Conservation (phyloP, 1,140 invertebrate species). For the Bathynomus jamesi region DNA sequence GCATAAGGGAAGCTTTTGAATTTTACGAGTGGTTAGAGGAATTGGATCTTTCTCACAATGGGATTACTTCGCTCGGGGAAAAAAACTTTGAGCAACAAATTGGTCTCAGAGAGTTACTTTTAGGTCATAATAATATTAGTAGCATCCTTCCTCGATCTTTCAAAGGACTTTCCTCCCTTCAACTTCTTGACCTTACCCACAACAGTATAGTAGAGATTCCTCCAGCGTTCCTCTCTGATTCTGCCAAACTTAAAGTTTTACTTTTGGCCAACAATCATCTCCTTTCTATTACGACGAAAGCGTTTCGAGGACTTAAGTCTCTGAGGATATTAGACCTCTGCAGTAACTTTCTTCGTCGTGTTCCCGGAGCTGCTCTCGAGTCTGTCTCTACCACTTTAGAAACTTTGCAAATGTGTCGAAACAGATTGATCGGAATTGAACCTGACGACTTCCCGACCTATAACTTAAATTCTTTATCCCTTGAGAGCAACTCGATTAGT, state of each 20-base stretch:
- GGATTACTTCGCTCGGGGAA: conserved; percentile 54
- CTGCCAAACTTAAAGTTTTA: conserved; percentile 21
- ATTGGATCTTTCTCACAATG: conserved; percentile 41
- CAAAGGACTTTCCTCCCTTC: conserved; percentile 16
- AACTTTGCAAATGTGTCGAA: conserved; percentile 27
- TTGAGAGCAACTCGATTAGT: conserved; percentile 28
- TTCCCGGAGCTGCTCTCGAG: conserved; percentile 16
- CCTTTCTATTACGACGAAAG: conserved; percentile 7
- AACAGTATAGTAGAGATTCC: conserved; percentile 22
- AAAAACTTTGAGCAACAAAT: conserved; percentile 65
- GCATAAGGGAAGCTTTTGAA: conserved; percentile 38
- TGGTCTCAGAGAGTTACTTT: conserved; percentile 39
- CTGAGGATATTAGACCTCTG: conserved; percentile 25
- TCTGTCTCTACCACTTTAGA: conserved; percentile 4
- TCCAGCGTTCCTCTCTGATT: conserved; percentile 14
- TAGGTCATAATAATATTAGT: conserved; percentile 29
- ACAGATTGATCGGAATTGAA: conserved; percentile 22
- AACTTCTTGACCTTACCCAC: conserved; percentile 22
- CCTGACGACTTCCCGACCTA: conserved; percentile 16
- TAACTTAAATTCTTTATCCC: conserved; percentile 12
- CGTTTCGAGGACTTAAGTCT: conserved; percentile 15
- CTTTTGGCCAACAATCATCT: conserved; percentile 26
- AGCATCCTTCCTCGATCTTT: conserved; percentile 12
- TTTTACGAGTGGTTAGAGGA: conserved; percentile 40
- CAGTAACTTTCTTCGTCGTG: conserved; percentile 24